Percentiles rank a stretch among this genome's conserved stretches.
Evolutionary conservation across 1,140 invertebrate species (phyloP).

Genomic region (Drosophila leontia): DNA sequence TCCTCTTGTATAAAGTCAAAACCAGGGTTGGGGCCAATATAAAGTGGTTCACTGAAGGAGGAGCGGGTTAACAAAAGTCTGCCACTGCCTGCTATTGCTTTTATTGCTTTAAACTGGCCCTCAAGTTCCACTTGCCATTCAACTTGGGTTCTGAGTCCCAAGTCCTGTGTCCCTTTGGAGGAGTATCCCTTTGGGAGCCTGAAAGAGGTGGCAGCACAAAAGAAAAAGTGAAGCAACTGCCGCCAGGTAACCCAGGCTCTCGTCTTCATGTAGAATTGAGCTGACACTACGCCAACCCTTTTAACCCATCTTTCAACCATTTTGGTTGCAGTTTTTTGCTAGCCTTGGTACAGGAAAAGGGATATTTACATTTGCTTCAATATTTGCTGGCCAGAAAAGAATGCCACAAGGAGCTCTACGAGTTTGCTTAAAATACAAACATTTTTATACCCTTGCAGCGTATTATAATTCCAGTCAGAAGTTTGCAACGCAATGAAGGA

Average conservation of each 20-base stretch:
- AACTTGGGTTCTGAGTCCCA: slow-evolving; percentile 34
- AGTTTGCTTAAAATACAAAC: background rate
- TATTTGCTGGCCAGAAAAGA: background rate
- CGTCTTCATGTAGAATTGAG: slow-evolving; percentile 25
- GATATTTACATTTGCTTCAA: slow-evolving; percentile 13
- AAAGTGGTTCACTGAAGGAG: slow-evolving; percentile 3
- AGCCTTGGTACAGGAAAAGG: background rate
- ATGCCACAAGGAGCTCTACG: background rate
- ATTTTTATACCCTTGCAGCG: no score
- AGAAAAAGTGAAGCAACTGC: slow-evolving; percentile 32
- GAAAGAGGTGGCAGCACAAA: slow-evolving; percentile 24
- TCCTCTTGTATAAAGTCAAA: slow-evolving; percentile 32
- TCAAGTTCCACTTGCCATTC: slow-evolving; percentile 60
- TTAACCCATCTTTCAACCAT: slow-evolving; percentile 4
- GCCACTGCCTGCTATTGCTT: slow-evolving; percentile 1
- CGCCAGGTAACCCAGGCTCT: slow-evolving; percentile 14
- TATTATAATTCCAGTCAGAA: no score
- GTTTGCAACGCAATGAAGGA: no score
- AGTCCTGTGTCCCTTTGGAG: slow-evolving; percentile 1
- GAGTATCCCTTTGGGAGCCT: background rate
- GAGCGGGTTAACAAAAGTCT: slow-evolving; percentile 48
- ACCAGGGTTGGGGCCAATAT: background rate
- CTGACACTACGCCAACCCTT: slow-evolving; percentile 26
- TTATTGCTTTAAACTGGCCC: slow-evolving; percentile 64
- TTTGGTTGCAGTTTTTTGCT: slow-evolving; percentile 5